Base-by-base conservation (phyloP, 35 echinoderm and acorn worm species). In the Amphiura filiformis region DNA sequence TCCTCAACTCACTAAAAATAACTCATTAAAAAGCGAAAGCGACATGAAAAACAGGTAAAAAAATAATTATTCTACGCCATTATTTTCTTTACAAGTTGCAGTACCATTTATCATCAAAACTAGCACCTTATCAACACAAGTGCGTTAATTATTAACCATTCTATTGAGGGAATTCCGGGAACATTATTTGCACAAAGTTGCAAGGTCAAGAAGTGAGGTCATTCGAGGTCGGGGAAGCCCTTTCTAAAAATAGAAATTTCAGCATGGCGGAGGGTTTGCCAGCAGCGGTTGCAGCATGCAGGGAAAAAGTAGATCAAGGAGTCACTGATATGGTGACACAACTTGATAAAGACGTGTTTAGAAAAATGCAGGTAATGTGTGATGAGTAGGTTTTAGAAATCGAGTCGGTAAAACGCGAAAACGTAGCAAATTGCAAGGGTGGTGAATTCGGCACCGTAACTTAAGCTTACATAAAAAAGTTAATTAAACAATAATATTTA, bases 211-310 rank as follows among this genome's bases (percentile, higher is more conserved):
- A 20, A 20, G 44, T 52, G 44, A 52, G 44, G 44, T 52, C 44
- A 52, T 52, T 52, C 7, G 7, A 52, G 44, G 44, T 52, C 44
- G 20, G 44, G 44, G 44, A 52, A 52, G 7, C 44, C 44, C 44
- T 52, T 52, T 11, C 44, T 52, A 52, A 52, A 52, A 52, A 52
- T 52, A 52, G 44, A 52, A 52, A 1, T 79, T 32, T 31, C 81
- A 90, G 75, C 31, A 90, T 90, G 88, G 81, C 88, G 35, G 88
- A 90, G 39, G n/a, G n/a, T n/a, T 76, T 86, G 23, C 84, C 88
- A 34, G 81, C 81, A 41, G 88, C 88, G 0, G 38, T 90, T 3
- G 61, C 83, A 31, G 65, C 35, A 32, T 83, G 80, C 30, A 82
- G 75, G 42, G 82, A 78, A 57, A 49, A 64, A 64, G 88, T 90